Evolutionary conservation across 2,797 vertebrate genomes (phyloP), one percentile per base, ranked within the genome.

Genomic region (Bucorvus abyssinicus): DNA sequence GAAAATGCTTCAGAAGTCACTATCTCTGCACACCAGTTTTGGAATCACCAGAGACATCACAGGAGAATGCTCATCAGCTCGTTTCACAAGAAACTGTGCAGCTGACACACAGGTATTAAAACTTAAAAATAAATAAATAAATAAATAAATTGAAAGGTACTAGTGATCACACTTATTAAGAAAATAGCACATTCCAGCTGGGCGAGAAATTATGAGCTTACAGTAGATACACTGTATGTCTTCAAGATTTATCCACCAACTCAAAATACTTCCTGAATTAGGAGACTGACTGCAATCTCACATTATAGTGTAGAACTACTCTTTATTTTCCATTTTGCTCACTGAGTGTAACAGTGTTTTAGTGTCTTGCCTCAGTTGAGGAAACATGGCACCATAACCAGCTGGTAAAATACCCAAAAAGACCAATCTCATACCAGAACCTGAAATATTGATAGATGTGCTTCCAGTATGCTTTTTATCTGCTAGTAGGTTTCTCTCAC

Each of bases 221-320:
- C 2, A 65, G 14, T 29, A 77, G 64, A 84, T 57, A 80, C 3
- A 57, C 4, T 0, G 0, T 26, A 69, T 32, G 19, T 59, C 23
- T 77, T 83, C 27, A 70, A 52, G 24, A 8, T 68, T 7, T 32
- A 92, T 68, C 14, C 7, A 83, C 7, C 36, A 53, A 79, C 18
- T 3, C 23, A 40, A 86, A 84, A 49, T 32, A 73, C 12, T 42
- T 57, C 19, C 56, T 47, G 21, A 88, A 20, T 24, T 61, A 80
- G 10, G 6, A 80, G 30, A 57, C 4, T 78, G 24, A 88, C 17
- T 75, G 23, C 6, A 69, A 12, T 67, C 4, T 44, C 22, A 45
- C 15, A 30, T 7, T 73, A 38, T 10, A 76, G 24, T 8, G 17
- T 30, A 7, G 0, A 45, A 75, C 21, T 60, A 53, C 15, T 52